Evolutionary conservation across 2,113 vertebrate genomes (phyloP), one percentile per base, ranked within the genome.

Genomic region (Eretmochelys imbricata): DNA sequence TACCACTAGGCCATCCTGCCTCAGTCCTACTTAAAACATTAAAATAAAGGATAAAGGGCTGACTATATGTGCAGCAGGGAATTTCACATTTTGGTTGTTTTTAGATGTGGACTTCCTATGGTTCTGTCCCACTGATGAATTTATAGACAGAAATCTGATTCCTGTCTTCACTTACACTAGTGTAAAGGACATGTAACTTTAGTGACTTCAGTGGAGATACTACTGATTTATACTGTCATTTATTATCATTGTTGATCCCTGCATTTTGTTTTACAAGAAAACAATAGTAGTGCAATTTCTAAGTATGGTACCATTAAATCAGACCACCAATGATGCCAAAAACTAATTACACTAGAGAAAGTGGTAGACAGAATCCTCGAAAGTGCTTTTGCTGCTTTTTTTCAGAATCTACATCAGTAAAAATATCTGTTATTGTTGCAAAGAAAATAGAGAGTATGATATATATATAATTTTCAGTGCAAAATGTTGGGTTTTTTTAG

Each of bases 361-460:
- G 76, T 76, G 0, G 1, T 59, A 51, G 25, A 59, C 1, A 46
- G 3, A 3, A 22, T 16, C 89, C 48, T 89, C 17, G n/a, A 89
- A 72, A 31, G 0, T 22, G 24, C 81, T 89, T 72, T 72, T 27
- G 31, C 4, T 2, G 0, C 1, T 0, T 10, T 80, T 79, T 88
- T 91, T 24, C 4, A 84, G 29, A 85, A 92, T 53, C 5, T 0
- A 1, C 10, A 69, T 75, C 9, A 25, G 10, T 65, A 80, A 79
- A 25, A 91, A 49, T 0, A 0, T 19, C 48, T 84, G 4, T 38
- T 87, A 48, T 8, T 88, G 72, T 25, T 62, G 3, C 20, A 85
- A 50, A 31, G 7, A 46, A 95, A 91, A 72, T 10, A 82, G 0
- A 10, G 83, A 84, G 7, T 29, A 75, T 29, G 79, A 80, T 3